Evolutionary conservation across 2,113 vertebrate genomes (phyloP).

Genomic region (Alosa alosa): DNA sequence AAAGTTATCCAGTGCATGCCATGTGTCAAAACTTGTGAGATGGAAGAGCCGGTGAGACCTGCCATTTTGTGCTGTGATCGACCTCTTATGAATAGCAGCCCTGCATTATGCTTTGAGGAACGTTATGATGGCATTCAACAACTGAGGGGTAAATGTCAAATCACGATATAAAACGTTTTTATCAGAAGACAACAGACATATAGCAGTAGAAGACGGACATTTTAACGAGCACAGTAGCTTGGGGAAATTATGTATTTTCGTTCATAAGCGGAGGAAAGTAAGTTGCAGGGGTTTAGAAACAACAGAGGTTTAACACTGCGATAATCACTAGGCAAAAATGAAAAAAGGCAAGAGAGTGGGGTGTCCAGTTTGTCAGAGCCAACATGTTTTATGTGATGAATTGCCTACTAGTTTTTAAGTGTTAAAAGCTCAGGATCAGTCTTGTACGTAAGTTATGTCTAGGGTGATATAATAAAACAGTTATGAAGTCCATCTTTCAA

Average conservation of each 20-base stretch:
- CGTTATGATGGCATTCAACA: constrained; percentile 73
- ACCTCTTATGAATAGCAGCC: constrained; percentile 77
- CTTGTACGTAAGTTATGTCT: background rate
- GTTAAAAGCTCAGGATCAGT: background rate
- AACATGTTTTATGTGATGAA: background rate
- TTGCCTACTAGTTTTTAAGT: background rate
- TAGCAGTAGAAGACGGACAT: constrained; percentile 41
- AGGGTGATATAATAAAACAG: background rate
- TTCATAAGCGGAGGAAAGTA: constrained; percentile 38
- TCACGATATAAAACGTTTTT: constrained; percentile 63
- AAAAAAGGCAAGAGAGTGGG: background rate
- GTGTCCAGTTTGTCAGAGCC: background rate
- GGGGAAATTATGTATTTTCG: constrained; percentile 36
- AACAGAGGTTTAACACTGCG: constrained; percentile 46
- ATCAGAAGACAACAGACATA: constrained; percentile 48
- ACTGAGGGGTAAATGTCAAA: constrained; percentile 70
- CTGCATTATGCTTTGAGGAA: constrained; percentile 72
- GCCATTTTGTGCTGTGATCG: constrained; percentile 91
- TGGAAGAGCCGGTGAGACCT: constrained; percentile 83
- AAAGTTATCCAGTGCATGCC: constrained; percentile 72
- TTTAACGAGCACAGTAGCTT: constrained; percentile 46
- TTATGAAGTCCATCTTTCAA: background rate
- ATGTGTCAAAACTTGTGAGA: constrained; percentile 82
- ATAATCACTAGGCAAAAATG: constrained; percentile 35
- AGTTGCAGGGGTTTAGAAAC: constrained; percentile 54